Conservation (phyloP, 2,113 vertebrate species). For the Tychaedon coryphoeus region DNA sequence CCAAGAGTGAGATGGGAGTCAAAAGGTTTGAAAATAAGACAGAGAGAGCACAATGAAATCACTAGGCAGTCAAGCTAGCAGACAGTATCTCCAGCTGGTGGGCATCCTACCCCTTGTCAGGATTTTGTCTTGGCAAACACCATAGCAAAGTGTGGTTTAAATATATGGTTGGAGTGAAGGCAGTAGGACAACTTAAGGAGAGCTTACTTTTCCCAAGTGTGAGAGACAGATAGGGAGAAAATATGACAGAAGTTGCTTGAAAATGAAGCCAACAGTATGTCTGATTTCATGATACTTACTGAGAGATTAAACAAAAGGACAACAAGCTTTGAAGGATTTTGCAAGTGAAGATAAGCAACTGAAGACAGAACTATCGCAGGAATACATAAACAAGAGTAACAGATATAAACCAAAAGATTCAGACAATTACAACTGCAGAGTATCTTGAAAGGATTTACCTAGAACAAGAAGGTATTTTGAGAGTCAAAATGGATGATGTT, state of each 20-base stretch:
- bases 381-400: neutral
- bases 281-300: neutral
- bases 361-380: neutral
- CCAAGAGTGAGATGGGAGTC: neutral
- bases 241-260: neutral
- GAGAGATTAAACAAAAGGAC: neutral
- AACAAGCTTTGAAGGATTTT: neutral
- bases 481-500: neutral
- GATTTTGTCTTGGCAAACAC: neutral
- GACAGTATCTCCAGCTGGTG: neutral
- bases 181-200: neutral
- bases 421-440: neutral
- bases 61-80: neutral
- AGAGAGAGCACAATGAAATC: neutral
- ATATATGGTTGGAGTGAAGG: neutral
- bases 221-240: neutral
- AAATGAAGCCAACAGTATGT: neutral
- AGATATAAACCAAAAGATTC: neutral
- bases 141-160: neutral
- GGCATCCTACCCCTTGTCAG: neutral
- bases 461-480: neutral
- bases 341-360: neutral
- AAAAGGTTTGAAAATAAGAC: neutral
- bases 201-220: neutral
- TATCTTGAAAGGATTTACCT: neutral